A percentile compares a stretch with the other conserved stretches of the same genome.
These are phyloP conservation scores for Patiria pectinifera DNA, from an alignment of 53 echinoderm and acorn worm genomes.

Conservation along the genomic window DNA sequence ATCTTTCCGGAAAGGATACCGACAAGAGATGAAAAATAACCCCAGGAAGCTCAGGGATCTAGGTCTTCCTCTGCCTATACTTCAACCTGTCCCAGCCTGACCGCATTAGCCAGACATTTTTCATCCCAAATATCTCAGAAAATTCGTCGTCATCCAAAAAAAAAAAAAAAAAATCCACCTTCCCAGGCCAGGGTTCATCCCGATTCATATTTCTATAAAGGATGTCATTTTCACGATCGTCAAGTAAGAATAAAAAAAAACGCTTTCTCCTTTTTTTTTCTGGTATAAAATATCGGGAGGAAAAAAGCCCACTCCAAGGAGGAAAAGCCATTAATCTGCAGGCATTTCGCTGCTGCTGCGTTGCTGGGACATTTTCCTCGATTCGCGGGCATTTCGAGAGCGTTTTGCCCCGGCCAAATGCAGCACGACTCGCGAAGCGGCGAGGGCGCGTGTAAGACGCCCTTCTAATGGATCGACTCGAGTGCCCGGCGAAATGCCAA, in stretches of 20 bases:
- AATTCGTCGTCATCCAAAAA: not conserved
- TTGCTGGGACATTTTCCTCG: constrained; percentile 33
- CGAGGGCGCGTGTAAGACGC: constrained; percentile 36
- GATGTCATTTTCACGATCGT: constrained; percentile 8
- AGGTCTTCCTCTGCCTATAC: not conserved
- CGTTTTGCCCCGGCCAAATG: constrained; percentile 37
- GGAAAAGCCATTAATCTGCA: constrained; percentile 38
- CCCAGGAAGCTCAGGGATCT: not conserved
- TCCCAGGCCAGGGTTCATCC: not conserved
- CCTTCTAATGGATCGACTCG: constrained; percentile 37
- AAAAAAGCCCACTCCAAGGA: not conserved
- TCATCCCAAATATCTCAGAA: constrained; percentile 18
- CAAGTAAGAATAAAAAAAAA: not conserved
- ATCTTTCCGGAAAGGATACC: not conserved
- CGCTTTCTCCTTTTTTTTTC: not conserved
- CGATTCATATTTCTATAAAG: constrained; percentile 5
- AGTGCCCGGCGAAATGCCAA: constrained; percentile 5
- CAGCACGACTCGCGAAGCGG: constrained; percentile 41
- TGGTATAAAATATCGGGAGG: not conserved
- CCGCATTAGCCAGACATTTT: constrained; percentile 38
- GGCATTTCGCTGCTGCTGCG: constrained; percentile 30
- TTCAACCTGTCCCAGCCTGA: constrained; percentile 11
- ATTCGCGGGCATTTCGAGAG: constrained; percentile 45
- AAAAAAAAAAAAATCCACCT: not conserved
- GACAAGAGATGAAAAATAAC: not conserved